These are phyloP conservation scores for Rhinogobius similis DNA, from an alignment of 2,113 vertebrate species.

Conservation along the genomic window DNA sequence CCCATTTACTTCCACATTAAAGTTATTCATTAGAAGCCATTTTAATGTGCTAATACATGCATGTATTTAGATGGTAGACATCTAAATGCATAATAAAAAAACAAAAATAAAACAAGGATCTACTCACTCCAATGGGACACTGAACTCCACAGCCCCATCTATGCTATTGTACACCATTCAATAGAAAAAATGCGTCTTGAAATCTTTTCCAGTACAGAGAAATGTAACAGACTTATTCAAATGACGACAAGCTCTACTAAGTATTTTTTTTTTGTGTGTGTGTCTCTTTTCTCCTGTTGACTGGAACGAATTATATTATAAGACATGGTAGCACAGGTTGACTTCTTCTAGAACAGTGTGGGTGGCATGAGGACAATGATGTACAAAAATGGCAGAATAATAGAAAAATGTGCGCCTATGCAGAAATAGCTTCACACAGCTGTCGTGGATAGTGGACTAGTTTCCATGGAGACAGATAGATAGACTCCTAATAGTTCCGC, in stretches of 20 bases:
- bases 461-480: constrained; percentile 67
- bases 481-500: constrained; percentile 29
- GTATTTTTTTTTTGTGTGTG: not conserved
- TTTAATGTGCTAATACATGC: not conserved
- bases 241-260: not conserved
- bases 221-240: not conserved
- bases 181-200: not conserved
- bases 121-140: not conserved
- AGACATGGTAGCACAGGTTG: not conserved
- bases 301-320: not conserved
- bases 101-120: not conserved
- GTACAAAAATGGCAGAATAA: constrained; percentile 16
- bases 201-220: not conserved
- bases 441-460: constrained; percentile 43
- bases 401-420: constrained; percentile 9
- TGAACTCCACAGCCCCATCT: too few species aligned
- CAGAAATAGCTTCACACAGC: constrained; percentile 37
- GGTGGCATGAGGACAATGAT: constrained; percentile 8
- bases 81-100: not conserved
- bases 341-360: not conserved
- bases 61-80: not conserved
- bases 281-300: not conserved
- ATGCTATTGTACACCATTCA: not conserved
- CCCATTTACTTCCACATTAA: not conserved
- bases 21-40: not conserved